phyloP scores from a whole-genome alignment of 1,140 invertebrate species.

The Palaemon carinicauda region DNA sequence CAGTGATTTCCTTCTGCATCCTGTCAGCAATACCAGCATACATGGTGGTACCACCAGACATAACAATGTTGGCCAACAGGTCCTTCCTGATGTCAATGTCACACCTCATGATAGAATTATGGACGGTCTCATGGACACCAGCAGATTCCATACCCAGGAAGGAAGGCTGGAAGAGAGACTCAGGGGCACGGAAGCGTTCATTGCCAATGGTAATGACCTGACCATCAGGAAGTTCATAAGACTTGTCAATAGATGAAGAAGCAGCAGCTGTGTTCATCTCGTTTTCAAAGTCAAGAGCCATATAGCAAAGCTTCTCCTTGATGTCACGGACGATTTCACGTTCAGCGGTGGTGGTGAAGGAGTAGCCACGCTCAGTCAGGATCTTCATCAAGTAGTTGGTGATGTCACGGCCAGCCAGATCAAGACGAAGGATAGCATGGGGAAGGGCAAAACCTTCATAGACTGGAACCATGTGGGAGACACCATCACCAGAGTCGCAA shows the following conservation, averaged over 20 bases:
- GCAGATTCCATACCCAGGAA: constrained; percentile 87
- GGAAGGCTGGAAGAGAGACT: constrained; percentile 78
- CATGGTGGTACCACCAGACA: constrained; percentile 74
- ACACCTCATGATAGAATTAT: constrained; percentile 71
- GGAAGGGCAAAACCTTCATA: constrained; percentile 2
- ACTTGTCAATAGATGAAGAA: constrained; percentile 88
- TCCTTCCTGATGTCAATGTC: constrained; percentile 73
- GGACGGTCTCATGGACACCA: constrained; percentile 83
- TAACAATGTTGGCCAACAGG: constrained; percentile 80
- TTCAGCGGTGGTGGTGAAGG: constrained; percentile 25
- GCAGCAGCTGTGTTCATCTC: constrained; percentile 88
- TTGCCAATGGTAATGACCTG: constrained; percentile 30
- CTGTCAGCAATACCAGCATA: constrained; percentile 71
- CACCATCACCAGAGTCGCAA: background rate
- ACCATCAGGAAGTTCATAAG: constrained; percentile 76
- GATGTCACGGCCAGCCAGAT: constrained; percentile 15
- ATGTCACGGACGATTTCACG: constrained; percentile 25
- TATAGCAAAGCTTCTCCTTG: constrained; percentile 31
- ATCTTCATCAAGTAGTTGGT: constrained; percentile 29
- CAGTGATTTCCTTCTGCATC: constrained; percentile 71
- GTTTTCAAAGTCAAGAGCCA: constrained; percentile 6
- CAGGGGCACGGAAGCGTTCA: constrained; percentile 61
- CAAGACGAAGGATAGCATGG: background rate
- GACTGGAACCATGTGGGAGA: background rate
- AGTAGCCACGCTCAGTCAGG: constrained; percentile 20